phyloP scores from a whole-genome alignment of 2,888 invertebrate genomes.

The Drosophila ustulata region DNA sequence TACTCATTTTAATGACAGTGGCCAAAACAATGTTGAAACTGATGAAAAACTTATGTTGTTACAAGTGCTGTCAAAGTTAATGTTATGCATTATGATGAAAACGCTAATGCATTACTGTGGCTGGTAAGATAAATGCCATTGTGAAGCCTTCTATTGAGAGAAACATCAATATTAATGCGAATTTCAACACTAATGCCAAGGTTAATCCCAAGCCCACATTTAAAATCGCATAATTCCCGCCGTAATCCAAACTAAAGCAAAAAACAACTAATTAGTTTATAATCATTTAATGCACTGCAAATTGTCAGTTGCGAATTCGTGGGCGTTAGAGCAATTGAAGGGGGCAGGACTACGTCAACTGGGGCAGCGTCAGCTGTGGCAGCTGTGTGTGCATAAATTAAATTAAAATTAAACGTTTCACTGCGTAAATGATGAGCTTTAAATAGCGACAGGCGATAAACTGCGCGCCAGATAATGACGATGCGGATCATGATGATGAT shows the following conservation, averaged over 20 bases:
- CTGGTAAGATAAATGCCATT: too few species aligned
- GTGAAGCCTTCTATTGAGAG: too few species aligned
- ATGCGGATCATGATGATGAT: constrained; percentile 6
- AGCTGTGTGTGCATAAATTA: constrained; percentile 76
- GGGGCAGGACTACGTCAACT: constrained; percentile 17
- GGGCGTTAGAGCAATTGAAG: neutral
- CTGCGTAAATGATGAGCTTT: constrained; percentile 63
- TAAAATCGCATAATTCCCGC: neutral
- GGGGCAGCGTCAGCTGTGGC: constrained; percentile 30
- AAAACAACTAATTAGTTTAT: constrained; percentile 74
- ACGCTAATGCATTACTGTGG: too few species aligned
- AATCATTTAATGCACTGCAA: constrained; percentile 75
- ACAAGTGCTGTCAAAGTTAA: too few species aligned
- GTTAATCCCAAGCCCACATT: neutral
- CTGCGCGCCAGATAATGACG: constrained; percentile 34
- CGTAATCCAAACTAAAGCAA: neutral
- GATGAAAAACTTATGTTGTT: too few species aligned
- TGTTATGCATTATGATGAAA: too few species aligned
- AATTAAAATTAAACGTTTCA: constrained; percentile 76
- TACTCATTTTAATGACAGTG: too few species aligned
- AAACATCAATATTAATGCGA: too few species aligned
- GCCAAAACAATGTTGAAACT: too few species aligned
- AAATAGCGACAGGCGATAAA: constrained; percentile 62
- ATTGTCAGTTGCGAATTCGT: constrained; percentile 31
- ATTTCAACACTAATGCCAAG: neutral